Evolutionary conservation across 2,113 vertebrate genomes (phyloP), one percentile per base, ranked within the genome.

Genomic region (Dunckerocampus dactyliophorus): DNA sequence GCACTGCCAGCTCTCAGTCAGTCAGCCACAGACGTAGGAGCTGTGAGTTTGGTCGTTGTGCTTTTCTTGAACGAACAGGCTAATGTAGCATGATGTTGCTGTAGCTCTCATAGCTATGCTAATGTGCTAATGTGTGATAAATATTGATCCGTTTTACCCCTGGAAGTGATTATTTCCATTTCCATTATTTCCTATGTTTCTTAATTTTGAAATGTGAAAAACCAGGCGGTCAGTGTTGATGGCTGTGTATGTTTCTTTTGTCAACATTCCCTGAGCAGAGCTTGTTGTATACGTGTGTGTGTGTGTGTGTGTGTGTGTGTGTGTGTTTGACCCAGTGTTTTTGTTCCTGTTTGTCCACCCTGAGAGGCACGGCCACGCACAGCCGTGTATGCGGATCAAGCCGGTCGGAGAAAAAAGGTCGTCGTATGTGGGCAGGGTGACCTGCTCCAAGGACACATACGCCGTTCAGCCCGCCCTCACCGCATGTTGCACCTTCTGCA

Each of bases 341-440:
- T 31, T 57, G 31, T 47, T 69, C 47, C n/a, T 57, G 21, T 60
- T 72, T 76, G 57, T 65, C 63, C 19, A 3, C 63, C 65, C 69
- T 63, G 71, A 74, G 17, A 72, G 63, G 51, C 37, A 49, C 60
- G 55, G 63, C 54, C 65, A 15, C n/a, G 21, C 46, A 10, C 60
- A 14, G 39, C 15, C 54, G 63, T 78, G 72, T 48, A 10, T 69
- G 59, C 62, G 19, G 69, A 69, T 69, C 68, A 39, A 69, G 39
- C 28, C 65, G 67, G 75, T 69, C 69, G 62, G 7, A 50, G 42
- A 72, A 71, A 48, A 43, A 74, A 77, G 74, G 77, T 82, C 80
- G 71, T 34, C 2, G 6, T 15, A 37, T 37, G 61, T 80, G 75
- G 69, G 73, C 69, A 75, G 50, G 48, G 21, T 9, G 53, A 82